Evolutionary conservation across 2,888 invertebrate genomes (phyloP).

Genomic region (Acronicta leporina): DNA sequence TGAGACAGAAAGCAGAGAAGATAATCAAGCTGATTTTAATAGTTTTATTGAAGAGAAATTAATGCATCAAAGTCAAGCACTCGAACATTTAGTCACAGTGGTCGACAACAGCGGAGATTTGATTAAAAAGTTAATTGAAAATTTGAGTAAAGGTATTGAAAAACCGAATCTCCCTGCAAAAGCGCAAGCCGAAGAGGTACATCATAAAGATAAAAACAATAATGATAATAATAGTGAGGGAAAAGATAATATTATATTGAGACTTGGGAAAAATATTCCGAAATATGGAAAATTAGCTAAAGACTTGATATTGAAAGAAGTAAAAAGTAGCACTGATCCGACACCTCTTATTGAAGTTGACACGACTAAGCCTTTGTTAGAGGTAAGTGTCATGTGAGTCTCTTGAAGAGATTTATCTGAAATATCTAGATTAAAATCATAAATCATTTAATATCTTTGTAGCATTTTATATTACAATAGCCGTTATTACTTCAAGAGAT

Average conservation of each 20-base stretch:
- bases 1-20: slow-evolving; percentile 46
- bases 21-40: slow-evolving; percentile 44
- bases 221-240: slow-evolving; percentile 44
- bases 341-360: slow-evolving; percentile 63
- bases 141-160: slow-evolving; percentile 58
- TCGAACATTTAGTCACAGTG: slow-evolving; percentile 68
- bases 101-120: slow-evolving; percentile 63
- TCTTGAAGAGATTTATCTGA: slow-evolving; percentile 19
- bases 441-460: not conserved
- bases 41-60: slow-evolving; percentile 72
- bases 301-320: slow-evolving; percentile 63
- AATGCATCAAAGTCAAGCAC: slow-evolving; percentile 71
- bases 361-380: slow-evolving; percentile 24
- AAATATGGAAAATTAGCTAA: slow-evolving; percentile 70
- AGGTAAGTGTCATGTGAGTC: slow-evolving; percentile 57
- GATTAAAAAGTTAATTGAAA: slow-evolving; percentile 65
- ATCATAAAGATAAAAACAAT: slow-evolving; percentile 53
- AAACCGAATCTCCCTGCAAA: slow-evolving; percentile 69
- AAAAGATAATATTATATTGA: slow-evolving; percentile 62
- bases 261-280: slow-evolving; percentile 67
- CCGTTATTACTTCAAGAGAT: slow-evolving; percentile 16
- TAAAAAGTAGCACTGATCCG: slow-evolving; percentile 62
- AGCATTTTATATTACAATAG: not conserved
- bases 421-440: not conserved
- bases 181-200: slow-evolving; percentile 59